Percentiles rank a stretch among this genome's conserved stretches.
Evolutionary conservation across 2,888 invertebrate genomes (phyloP).

Genomic region (Phorcus lineatus): DNA sequence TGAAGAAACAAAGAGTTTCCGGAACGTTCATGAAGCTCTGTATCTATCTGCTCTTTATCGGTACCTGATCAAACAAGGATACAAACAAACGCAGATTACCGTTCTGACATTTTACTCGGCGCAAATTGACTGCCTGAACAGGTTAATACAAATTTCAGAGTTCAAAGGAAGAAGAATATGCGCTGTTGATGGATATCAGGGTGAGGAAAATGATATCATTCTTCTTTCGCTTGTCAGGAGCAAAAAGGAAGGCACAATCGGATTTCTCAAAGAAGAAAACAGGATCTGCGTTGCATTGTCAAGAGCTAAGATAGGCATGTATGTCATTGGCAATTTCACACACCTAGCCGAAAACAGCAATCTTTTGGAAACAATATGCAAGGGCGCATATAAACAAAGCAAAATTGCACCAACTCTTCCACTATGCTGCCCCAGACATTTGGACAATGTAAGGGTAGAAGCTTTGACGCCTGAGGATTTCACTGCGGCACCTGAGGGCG

Average conservation of each 20-base stretch:
- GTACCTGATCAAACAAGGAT: conserved; percentile 70
- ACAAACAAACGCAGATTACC: conserved; percentile 65
- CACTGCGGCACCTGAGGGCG: conserved; percentile 51
- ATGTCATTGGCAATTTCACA: conserved; percentile 70
- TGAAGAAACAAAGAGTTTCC: conserved; percentile 59
- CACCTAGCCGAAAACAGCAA: conserved; percentile 42
- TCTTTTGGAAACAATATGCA: conserved; percentile 49
- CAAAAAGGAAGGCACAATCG: conserved; percentile 65
- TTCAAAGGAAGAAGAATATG: conserved; percentile 60
- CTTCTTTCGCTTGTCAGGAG: conserved; percentile 73
- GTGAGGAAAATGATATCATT: conserved; percentile 75
- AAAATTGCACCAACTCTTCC: conserved; percentile 38
- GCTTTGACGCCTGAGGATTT: conserved; percentile 50
- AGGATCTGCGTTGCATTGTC: conserved; percentile 73
- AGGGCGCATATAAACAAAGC: conserved; percentile 33
- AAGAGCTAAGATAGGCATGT: conserved; percentile 71
- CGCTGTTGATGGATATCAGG: conserved; percentile 73
- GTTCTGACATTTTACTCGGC: conserved; percentile 71
- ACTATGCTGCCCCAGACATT: conserved; percentile 64
- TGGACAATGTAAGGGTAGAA: conserved; percentile 30
- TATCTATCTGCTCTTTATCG: conserved; percentile 58
- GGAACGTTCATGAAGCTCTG: conserved; percentile 68
- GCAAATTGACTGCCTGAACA: conserved; percentile 57
- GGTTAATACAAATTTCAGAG: conserved; percentile 49
- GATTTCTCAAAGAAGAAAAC: conserved; percentile 69